Evolutionary conservation across 2,113 vertebrate species (phyloP).

Genomic region (Ciconia maguari): DNA sequence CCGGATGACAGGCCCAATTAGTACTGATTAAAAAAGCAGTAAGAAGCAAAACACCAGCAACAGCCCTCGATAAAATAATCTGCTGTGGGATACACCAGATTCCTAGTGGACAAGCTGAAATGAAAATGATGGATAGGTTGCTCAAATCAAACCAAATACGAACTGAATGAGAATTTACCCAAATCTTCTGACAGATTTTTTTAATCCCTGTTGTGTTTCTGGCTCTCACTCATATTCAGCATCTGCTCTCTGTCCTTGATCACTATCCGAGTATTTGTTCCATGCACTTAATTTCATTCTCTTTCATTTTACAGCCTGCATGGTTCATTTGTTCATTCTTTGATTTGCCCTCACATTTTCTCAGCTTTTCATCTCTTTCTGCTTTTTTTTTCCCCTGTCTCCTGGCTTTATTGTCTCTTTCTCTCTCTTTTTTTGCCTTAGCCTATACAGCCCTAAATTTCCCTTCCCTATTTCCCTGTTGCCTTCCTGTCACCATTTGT

Average conservation of each 20-base stretch:
- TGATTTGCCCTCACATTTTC: constrained; percentile 26
- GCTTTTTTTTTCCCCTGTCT: neutral
- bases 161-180: neutral
- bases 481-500: constrained; percentile 77
- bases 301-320: constrained; percentile 48
- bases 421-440: neutral
- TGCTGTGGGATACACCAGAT: neutral
- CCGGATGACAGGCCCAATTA: neutral
- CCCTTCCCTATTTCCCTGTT: constrained; percentile 10
- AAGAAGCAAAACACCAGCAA: constrained; percentile 7
- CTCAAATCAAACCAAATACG: neutral
- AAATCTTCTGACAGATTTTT: constrained; percentile 50
- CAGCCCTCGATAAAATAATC: neutral
- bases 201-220: constrained; percentile 41
- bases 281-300: constrained; percentile 55
- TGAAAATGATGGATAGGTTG: neutral
- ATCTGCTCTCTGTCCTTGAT: constrained; percentile 52
- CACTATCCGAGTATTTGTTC: constrained; percentile 51
- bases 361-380: constrained; percentile 15
- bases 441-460: constrained; percentile 22
- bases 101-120: neutral
- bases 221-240: constrained; percentile 11
- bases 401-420: neutral
- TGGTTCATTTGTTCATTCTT: constrained; percentile 20
- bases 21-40: neutral